Base-by-base conservation (phyloP, 2,888 invertebrate species). In the Leucophora obtusa region DNA sequence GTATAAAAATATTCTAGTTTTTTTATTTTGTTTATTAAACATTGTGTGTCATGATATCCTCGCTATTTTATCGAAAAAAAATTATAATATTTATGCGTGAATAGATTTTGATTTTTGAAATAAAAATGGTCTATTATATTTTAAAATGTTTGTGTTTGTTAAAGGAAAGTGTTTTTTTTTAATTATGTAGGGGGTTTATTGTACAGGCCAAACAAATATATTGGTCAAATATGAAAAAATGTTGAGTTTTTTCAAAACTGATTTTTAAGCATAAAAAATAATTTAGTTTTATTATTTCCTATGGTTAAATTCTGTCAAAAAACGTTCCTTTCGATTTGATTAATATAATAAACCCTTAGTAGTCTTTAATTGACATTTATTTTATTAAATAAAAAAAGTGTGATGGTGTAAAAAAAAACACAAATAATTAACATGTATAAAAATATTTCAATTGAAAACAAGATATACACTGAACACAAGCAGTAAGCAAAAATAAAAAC, bases 1-100 rank as follows among this genome's bases (percentile, higher is more conserved):
- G 56, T 77, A 77, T 70, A 77, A 77, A 77, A 77, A 71, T 71
- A 78, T 59, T 62, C 38, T 50, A 53, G 1, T 28, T 1, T 28
- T 28, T 28, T 28, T 28, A 7, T 68, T 9, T 60, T 17, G 10
- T 66, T 58, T 35, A 38, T 18, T 38, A 63, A 65, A 65, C 70
- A 69, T 71, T n/a, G 65, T 70, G 28, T 53, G 47, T 72, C 54
- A 56, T 71, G 24, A 56, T 71, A 28, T 24, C 4, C 28, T 38
- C 5, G n/a, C n/a, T 66, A 54, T 56, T 15, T 43, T 66, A 6
- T 3, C 6, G 3, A 6, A 28, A 28, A 28, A 28, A 28, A 28
- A 6, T 3, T 6, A 28, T 28, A 3, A 28, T 28, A 28, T 28
- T 28, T 28, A 28, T 28, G 7, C 28, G 28, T 28, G 28, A 28